A percentile compares a stretch with the other conserved stretches of the same genome.
These are phyloP conservation scores for Adelosebastes latens DNA, from an alignment of 2,797 vertebrate genomes.

Conservation along the genomic window DNA sequence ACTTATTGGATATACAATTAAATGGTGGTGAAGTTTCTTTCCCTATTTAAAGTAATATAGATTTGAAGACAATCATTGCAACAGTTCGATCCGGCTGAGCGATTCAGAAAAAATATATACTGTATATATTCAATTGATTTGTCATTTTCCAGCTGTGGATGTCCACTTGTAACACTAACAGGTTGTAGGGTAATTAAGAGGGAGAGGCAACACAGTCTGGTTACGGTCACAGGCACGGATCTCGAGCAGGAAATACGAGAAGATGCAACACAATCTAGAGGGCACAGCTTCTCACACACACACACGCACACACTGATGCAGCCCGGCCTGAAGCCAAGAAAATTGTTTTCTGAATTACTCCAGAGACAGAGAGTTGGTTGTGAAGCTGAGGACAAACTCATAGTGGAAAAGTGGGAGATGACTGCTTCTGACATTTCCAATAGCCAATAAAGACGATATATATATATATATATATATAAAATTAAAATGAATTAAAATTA, in stretches of 20 bases:
- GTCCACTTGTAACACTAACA: not conserved
- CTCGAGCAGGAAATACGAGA: conserved; percentile 49
- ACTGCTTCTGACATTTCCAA: not conserved
- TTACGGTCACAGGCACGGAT: conserved; percentile 44
- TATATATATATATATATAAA: not conserved
- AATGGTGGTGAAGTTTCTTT: not conserved
- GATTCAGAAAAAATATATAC: not conserved
- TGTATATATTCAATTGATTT: not conserved
- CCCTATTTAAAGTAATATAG: not conserved
- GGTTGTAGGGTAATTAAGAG: conserved; percentile 25
- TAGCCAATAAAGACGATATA: not conserved
- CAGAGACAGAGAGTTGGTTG: not conserved
- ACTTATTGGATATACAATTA: no score
- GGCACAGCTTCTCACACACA: not conserved
- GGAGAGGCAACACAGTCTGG: conserved; percentile 9
- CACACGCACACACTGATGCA: not conserved
- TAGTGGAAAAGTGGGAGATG: not conserved
- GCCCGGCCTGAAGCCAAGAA: conserved; percentile 18
- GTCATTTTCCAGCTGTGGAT: not conserved
- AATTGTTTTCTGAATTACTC: conserved; percentile 13
- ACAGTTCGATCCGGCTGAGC: not conserved
- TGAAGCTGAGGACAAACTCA: not conserved
- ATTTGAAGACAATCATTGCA: not conserved
- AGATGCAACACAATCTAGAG: conserved; percentile 31
- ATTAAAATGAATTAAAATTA: not conserved